These are phyloP conservation scores for Microcebus ravelobensis DNA, from an alignment of 2,113 vertebrate species.

Conservation along the genomic window DNA sequence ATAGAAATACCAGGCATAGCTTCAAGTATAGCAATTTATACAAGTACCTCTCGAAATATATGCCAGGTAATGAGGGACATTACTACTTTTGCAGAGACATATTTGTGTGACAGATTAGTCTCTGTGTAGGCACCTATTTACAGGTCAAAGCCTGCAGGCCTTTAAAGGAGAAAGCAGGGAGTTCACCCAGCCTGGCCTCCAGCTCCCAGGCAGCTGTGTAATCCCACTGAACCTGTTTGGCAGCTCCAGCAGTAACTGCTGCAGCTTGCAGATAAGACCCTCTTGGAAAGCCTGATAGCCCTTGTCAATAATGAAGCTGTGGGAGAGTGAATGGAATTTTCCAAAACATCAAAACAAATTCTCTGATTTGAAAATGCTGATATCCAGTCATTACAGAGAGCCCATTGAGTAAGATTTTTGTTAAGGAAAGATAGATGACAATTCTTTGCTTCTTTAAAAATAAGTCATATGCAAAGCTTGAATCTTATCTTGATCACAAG, in stretches of 20 bases:
- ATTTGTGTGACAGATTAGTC: slow-evolving; percentile 83
- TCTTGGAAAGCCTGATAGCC: slow-evolving; percentile 63
- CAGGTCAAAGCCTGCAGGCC: slow-evolving; percentile 91
- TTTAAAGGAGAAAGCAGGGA: slow-evolving; percentile 73
- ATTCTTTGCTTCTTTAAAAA: slow-evolving; percentile 11
- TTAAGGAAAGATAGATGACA: not conserved
- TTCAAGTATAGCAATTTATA: slow-evolving; percentile 63
- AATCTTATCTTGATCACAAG: not conserved
- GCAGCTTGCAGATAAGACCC: slow-evolving; percentile 76
- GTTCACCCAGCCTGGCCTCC: slow-evolving; percentile 58
- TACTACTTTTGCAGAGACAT: slow-evolving; percentile 76
- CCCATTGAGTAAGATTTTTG: not conserved
- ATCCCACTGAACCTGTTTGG: slow-evolving; percentile 79
- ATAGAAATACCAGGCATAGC: slow-evolving; percentile 74
- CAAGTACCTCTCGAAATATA: slow-evolving; percentile 58
- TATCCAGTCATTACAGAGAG: not conserved
- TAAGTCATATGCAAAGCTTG: not conserved
- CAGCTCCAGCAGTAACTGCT: slow-evolving; percentile 56
- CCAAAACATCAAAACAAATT: slow-evolving; percentile 45
- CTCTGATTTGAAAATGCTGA: slow-evolving; percentile 12
- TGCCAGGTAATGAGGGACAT: slow-evolving; percentile 81
- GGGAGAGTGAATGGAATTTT: slow-evolving; percentile 60
- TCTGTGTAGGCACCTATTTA: slow-evolving; percentile 86
- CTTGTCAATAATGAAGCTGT: slow-evolving; percentile 66
- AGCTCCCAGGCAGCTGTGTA: slow-evolving; percentile 69